Evolutionary conservation across 2,888 invertebrate genomes (phyloP).

Genomic region (Choreutis nemorana): DNA sequence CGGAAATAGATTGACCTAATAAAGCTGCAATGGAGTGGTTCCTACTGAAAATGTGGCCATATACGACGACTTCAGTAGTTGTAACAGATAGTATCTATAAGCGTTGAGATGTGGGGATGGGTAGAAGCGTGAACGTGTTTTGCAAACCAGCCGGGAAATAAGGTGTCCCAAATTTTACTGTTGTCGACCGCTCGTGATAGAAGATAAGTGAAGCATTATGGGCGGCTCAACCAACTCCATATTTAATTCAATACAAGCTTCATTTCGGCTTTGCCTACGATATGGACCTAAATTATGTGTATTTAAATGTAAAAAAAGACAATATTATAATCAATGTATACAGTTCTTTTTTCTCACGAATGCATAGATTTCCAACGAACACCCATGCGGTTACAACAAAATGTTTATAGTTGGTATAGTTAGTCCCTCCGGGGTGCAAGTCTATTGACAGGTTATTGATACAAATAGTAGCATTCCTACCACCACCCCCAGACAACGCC

Average conservation of each 20-base stretch:
- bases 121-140: slow-evolving; percentile 64
- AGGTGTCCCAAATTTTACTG: slow-evolving; percentile 60
- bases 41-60: slow-evolving; percentile 8
- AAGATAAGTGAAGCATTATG: slow-evolving; percentile 51
- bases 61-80: slow-evolving; percentile 30
- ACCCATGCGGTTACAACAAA: slow-evolving; percentile 44
- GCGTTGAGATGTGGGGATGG: slow-evolving; percentile 65
- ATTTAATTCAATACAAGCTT: no score
- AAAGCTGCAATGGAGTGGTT: slow-evolving; percentile 25
- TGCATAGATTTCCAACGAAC: slow-evolving; percentile 52
- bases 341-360: slow-evolving; percentile 48
- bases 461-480: slow-evolving; percentile 54
- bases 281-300: slow-evolving; percentile 8
- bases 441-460: slow-evolving; percentile 69
- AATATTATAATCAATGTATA: no score
- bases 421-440: slow-evolving; percentile 49
- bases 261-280: slow-evolving; percentile 1
- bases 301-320: slow-evolving; percentile 3
- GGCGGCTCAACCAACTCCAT: no score
- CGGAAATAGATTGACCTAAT: background rate
- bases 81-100: slow-evolving; percentile 62
- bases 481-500: slow-evolving; percentile 50
- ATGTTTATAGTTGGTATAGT: no score
- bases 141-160: slow-evolving; percentile 62
- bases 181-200: slow-evolving; percentile 55